phyloP scores from a whole-genome alignment of 2,888 invertebrate genomes.

The Agrochola macilenta region DNA sequence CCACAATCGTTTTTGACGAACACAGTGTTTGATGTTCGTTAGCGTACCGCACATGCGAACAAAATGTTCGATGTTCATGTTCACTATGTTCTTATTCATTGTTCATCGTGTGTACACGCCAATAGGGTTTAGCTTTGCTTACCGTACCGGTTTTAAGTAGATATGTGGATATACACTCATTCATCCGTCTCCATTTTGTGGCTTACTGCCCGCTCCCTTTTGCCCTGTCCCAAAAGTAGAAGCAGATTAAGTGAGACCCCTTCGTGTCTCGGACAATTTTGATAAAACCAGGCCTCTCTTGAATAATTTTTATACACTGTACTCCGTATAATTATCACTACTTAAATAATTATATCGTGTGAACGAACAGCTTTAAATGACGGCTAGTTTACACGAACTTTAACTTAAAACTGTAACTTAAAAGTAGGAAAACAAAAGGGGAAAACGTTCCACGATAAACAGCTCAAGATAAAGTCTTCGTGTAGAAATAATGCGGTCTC shows the following conservation, averaged over 20 bases:
- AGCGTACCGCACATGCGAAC: too few species aligned
- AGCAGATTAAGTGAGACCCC: too few species aligned
- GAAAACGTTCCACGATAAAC: slow-evolving; percentile 45
- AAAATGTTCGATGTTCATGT: not conserved
- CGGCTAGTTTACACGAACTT: slow-evolving; percentile 41
- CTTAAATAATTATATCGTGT: slow-evolving; percentile 27
- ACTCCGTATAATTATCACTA: not conserved
- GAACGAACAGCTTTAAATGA: slow-evolving; percentile 33
- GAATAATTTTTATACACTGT: not conserved
- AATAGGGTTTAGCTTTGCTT: not conserved
- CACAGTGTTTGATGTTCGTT: too few species aligned
- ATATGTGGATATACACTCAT: not conserved
- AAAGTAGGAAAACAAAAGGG: slow-evolving; percentile 34
- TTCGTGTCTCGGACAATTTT: not conserved
- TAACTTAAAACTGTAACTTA: slow-evolving; percentile 11
- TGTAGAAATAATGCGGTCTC: slow-evolving; percentile 36
- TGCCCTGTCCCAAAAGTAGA: not conserved
- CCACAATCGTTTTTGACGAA: too few species aligned
- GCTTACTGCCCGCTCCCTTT: not conserved
- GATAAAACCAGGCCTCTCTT: not conserved
- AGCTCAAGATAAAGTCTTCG: slow-evolving; percentile 41
- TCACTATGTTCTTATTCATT: too few species aligned
- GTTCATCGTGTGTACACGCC: too few species aligned
- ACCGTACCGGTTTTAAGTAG: not conserved
- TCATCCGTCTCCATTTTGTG: not conserved